phyloP scores from a whole-genome alignment of 2,888 invertebrate species.

The Eristalis intricaria region DNA sequence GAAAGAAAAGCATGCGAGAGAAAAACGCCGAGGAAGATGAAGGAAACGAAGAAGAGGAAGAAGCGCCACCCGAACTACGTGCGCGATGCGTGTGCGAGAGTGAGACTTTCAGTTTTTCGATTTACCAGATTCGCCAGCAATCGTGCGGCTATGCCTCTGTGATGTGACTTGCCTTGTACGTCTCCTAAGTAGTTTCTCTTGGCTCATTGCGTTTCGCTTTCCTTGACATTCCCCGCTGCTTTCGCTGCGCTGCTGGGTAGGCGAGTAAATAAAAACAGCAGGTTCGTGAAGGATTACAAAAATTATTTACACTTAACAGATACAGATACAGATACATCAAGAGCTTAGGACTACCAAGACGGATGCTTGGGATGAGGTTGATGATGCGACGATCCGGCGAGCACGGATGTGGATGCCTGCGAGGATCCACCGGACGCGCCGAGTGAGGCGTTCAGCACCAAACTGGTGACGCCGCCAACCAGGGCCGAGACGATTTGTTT shows the following conservation, averaged over 20 bases:
- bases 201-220: constrained; percentile 41
- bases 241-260: constrained; percentile 23
- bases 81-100: constrained; percentile 30
- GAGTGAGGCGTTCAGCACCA: constrained; percentile 78
- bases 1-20: not conserved
- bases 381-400: constrained; percentile 73
- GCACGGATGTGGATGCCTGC: constrained; percentile 76
- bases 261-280: constrained; percentile 7
- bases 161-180: constrained; percentile 18
- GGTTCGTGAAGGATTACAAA: not conserved
- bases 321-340: constrained; percentile 7
- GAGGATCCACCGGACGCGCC: constrained; percentile 80
- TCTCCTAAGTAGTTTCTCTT: constrained; percentile 45
- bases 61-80: constrained; percentile 19
- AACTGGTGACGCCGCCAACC: constrained; percentile 78
- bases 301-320: constrained; percentile 53
- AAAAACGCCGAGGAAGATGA: constrained; percentile 1
- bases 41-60: constrained; percentile 8
- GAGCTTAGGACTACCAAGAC: constrained; percentile 51
- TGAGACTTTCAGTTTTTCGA: constrained; percentile 34
- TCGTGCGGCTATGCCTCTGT: not conserved
- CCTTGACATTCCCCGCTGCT: constrained; percentile 40
- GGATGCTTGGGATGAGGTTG: constrained; percentile 47
- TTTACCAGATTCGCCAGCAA: constrained; percentile 5
- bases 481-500: constrained; percentile 78